Evolutionary conservation across 1,140 invertebrate species (phyloP), one percentile per base, ranked within the genome.

Genomic region (Eubasilissa regina): DNA sequence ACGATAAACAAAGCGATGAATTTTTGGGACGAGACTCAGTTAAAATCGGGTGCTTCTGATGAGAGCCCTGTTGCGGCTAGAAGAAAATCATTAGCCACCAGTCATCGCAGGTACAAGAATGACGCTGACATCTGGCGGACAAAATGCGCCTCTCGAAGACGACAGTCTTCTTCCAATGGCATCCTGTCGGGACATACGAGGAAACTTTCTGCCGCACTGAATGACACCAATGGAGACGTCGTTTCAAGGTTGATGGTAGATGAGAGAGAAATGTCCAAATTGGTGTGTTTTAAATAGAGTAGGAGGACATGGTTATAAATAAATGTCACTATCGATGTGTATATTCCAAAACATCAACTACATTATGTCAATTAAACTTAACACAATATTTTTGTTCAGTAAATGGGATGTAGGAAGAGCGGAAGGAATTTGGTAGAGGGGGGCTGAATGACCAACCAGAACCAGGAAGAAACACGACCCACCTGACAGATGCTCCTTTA

Each of bases 181-280:
- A n/a, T 80, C 55, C 43, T 78, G 17, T 51, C 75, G n/a, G 75
- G 75, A 10, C 75, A 80, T 8, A 77, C 74, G 3, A 77, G 75
- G 19, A 77, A 80, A 21, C 44, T 77, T 7, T 78, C 77, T 1
- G 25, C 68, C 12, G 62, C 68, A 6, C 10, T 58, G 44, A 15
- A 58, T 7, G 79, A 74, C 9, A 13, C 66, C 0, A 58, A 44
- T 17, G 48, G 55, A n/a, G 35, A 45, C 3, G 64, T 80, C 43
- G 68, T 73, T 4, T 77, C 64, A 15, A 77, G 79, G 64, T 21
- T 80, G n/a, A 73, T 51, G 66, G 79, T 80, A 17, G 79, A 80
- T 43, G 79, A 80, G 35, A 72, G 79, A 21, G 79, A 80, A 17
- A 45, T 21, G 15, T 62, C 75, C 4, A 80, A 80, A 66, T 35